Percentiles rank a stretch among this genome's conserved stretches.
Conservation (phyloP, 2,888 invertebrate species). For the Papilio protenor region DNA sequence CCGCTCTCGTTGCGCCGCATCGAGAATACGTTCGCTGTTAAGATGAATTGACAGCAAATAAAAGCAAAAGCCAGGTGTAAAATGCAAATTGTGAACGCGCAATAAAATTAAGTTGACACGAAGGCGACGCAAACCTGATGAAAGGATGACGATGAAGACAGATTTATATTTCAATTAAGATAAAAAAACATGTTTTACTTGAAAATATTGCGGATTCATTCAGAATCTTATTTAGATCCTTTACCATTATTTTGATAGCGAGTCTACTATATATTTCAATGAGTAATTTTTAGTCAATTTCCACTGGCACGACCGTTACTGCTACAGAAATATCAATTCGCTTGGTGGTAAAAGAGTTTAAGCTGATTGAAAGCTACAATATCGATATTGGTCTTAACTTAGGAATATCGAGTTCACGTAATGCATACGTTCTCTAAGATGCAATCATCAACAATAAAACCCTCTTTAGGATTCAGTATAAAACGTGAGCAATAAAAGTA, state of each 20-base stretch:
- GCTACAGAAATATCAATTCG: background rate
- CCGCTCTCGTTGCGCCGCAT: slow-evolving; percentile 22
- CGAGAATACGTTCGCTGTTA: slow-evolving; percentile 6
- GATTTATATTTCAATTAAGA: background rate
- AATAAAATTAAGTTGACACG: slow-evolving; percentile 25
- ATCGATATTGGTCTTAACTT: background rate
- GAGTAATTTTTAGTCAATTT: background rate
- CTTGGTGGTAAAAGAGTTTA: background rate
- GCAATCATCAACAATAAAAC: slow-evolving; percentile 8
- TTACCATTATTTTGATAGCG: background rate
- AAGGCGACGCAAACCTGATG: background rate
- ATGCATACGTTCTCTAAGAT: background rate
- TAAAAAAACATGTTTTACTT: background rate
- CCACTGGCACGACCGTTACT: background rate
- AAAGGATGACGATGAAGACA: background rate
- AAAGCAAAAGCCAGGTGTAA: slow-evolving; percentile 38
- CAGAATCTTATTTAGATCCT: background rate
- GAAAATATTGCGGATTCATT: background rate
- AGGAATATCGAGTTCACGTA: background rate
- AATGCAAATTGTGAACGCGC: background rate
- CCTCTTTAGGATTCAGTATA: slow-evolving; percentile 1
- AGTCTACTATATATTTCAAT: background rate
- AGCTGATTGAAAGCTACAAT: background rate
- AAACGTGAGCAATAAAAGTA: slow-evolving; percentile 30
- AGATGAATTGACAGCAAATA: slow-evolving; percentile 36